Conservation (phyloP, 92 coral and sea anemone genomes). For the Epizoanthus stellaris region DNA sequence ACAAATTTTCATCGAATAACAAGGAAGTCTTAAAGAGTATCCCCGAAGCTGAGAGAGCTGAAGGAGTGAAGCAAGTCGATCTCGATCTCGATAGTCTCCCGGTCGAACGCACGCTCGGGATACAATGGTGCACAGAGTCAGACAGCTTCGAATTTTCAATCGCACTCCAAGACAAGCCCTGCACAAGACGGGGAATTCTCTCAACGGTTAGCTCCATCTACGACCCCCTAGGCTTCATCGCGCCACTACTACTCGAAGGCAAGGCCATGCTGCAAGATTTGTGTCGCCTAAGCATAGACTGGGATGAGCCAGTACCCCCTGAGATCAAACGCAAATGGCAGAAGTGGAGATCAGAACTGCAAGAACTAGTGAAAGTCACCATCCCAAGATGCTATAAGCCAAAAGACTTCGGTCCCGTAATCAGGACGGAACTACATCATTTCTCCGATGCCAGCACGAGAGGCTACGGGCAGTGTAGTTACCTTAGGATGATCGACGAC, state of each 20-base stretch:
- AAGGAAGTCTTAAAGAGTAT: conserved; percentile 51
- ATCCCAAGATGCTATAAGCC: conserved; percentile 60
- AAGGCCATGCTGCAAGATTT: conserved; percentile 66
- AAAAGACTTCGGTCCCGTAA: conserved; percentile 44
- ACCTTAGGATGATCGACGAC: conserved; percentile 46
- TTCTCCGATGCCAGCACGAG: conserved; percentile 60
- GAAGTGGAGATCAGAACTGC: conserved; percentile 52
- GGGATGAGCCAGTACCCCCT: conserved; percentile 70
- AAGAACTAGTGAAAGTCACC: conserved; percentile 5
- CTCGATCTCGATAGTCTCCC: conserved; percentile 51
- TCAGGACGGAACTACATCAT: conserved; percentile 49
- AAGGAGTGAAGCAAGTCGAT: conserved; percentile 46
- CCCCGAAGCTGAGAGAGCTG: conserved; percentile 52
- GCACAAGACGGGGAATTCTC: conserved; percentile 63
- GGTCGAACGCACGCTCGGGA: conserved; percentile 64
- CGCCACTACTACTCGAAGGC: conserved; percentile 65
- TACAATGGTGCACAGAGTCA: conserved; percentile 66
- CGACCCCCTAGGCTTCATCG: conserved; percentile 71
- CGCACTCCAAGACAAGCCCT: conserved; percentile 56
- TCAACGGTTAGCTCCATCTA: conserved; percentile 66
- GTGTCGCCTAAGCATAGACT: conserved; percentile 53
- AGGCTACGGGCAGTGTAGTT: conserved; percentile 68
- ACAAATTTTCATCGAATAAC: conserved; percentile 59
- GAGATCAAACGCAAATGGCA: conserved; percentile 52
- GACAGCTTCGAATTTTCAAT: conserved; percentile 58